Evolutionary conservation across 1,140 invertebrate genomes (phyloP), one percentile per base, ranked within the genome.

Genomic region (Euborellia annulipes): DNA sequence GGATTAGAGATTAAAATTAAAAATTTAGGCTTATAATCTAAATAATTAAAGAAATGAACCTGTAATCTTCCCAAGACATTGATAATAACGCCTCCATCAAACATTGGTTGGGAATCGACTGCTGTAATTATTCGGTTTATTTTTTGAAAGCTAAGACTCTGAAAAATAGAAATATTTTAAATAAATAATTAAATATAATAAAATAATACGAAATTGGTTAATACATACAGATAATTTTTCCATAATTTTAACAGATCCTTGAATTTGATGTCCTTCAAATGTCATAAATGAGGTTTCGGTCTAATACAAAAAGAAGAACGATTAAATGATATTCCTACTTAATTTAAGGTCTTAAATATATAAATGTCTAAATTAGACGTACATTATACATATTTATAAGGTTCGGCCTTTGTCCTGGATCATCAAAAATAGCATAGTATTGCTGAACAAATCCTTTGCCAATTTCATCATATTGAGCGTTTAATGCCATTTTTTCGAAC

Each of bases 81-180:
- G 52, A 94, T 89, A 61, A 94, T 64, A 49, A 95, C 82, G 46
- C 91, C 89, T 36, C 90, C 90, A 69, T 94, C 90, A 58, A 89
- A 90, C 75, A 87, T 94, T 34, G 90, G 91, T 66, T 94, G 91
- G 47, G 84, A 89, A 63, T 95, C 91, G 37, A 93, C 78, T n/a
- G 85, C 79, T 45, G 90, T 92, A 60, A 94, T 82, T 59, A 82
- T 72, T 66, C 90, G 79, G 60, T 78, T 79, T 55, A 95, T 94
- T 69, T 90, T 91, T 75, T 91, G 85, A 73, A 94, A 94, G 48
- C 74, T 73, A 64, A 94, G 68, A 59, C 74, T 75, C 83, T 88
- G 62, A 50, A 80, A 74, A 55, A 48, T 51, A 57, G 56, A 51
- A 23, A 55, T 54, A n/a, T n/a, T n/a, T n/a, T n/a, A n/a, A n/a